Percentiles rank a stretch among this genome's conserved stretches.
Evolutionary conservation across 2,113 vertebrate genomes (phyloP).

Genomic region (Clarias gariepinus): DNA sequence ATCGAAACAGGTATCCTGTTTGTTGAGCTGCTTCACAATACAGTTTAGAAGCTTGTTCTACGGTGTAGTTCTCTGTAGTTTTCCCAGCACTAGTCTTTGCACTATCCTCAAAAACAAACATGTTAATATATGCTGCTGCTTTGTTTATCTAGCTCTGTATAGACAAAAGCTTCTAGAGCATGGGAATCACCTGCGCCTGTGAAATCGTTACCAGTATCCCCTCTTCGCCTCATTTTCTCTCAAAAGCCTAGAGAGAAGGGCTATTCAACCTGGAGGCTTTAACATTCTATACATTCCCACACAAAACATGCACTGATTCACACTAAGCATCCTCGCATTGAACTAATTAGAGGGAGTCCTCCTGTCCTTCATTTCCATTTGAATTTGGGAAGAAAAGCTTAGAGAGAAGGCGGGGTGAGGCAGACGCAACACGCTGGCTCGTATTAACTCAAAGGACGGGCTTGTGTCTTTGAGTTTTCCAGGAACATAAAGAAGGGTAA

Average conservation of each 20-base stretch:
- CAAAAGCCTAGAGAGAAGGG: slow-evolving; percentile 56
- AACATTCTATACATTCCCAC: slow-evolving; percentile 67
- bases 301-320: slow-evolving; percentile 69
- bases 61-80: not conserved
- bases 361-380: slow-evolving; percentile 68
- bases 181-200: slow-evolving; percentile 35
- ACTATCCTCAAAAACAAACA: slow-evolving; percentile 19
- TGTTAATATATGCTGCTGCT: slow-evolving; percentile 1
- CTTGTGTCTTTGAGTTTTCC: slow-evolving; percentile 54
- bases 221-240: slow-evolving; percentile 47
- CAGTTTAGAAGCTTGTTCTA: not conserved
- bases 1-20: not conserved
- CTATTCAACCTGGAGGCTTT: slow-evolving; percentile 72
- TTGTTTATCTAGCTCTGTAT: slow-evolving; percentile 21
- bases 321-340: slow-evolving; percentile 72
- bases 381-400: slow-evolving; percentile 65
- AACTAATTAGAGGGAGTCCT: slow-evolving; percentile 75
- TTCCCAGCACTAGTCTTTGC: not conserved
- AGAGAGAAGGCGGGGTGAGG: slow-evolving; percentile 39
- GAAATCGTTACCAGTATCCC: slow-evolving; percentile 43
- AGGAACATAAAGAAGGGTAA: slow-evolving; percentile 64
- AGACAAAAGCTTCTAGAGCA: slow-evolving; percentile 22
- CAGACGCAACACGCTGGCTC: slow-evolving; percentile 37
- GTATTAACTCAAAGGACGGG: slow-evolving; percentile 62
- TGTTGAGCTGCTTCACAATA: not conserved